These are phyloP conservation scores for Bettongia penicillata DNA, from an alignment of 2,113 vertebrate genomes.

Conservation along the genomic window DNA sequence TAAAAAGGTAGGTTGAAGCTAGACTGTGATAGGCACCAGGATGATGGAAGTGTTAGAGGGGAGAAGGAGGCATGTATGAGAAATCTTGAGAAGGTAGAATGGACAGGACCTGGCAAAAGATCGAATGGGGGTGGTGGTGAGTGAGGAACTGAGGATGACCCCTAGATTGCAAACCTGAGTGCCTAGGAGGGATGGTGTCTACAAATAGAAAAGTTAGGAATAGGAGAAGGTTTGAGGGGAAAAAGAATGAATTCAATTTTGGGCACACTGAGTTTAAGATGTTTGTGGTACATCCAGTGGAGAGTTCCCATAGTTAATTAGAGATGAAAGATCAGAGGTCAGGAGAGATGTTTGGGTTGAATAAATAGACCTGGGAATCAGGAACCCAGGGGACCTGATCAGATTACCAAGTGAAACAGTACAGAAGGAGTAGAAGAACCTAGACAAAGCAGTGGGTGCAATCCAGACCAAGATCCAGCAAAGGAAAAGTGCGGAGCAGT, in stretches of 20 bases:
- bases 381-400: background rate
- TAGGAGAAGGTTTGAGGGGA: background rate
- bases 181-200: background rate
- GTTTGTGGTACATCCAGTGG: background rate
- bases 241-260: background rate
- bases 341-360: background rate
- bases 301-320: background rate
- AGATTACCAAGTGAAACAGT: background rate
- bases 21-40: background rate
- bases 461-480: background rate
- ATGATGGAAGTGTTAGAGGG: background rate
- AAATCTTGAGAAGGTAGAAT: background rate
- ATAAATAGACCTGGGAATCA: background rate
- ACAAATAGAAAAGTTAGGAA: background rate
- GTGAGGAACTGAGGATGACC: background rate
- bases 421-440: background rate
- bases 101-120: background rate
- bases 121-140: background rate
- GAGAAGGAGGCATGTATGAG: background rate
- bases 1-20: background rate
- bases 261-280: background rate
- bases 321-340: background rate
- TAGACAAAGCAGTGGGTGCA: background rate
- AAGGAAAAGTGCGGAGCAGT: background rate
- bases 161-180: background rate